A percentile compares a stretch with the other conserved stretches of the same genome.
Evolutionary conservation across 2,888 invertebrate species (phyloP).

Genomic region (Cephus runcator): DNA sequence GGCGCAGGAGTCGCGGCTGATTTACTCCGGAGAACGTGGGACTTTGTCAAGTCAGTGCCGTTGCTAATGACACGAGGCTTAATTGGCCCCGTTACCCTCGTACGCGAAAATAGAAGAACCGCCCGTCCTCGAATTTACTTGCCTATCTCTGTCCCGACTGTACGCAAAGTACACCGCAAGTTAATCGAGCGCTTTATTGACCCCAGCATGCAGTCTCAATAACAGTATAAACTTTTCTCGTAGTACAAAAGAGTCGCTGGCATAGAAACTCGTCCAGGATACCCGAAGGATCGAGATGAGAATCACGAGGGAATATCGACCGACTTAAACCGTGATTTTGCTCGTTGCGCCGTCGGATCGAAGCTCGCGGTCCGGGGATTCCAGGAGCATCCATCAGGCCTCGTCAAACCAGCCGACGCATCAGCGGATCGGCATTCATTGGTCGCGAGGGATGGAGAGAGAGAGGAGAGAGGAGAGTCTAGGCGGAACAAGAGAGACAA

Average conservation of each 20-base stretch:
- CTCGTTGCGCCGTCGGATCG: conserved; percentile 49
- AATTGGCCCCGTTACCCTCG: conserved; percentile 60
- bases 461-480: conserved; percentile 8
- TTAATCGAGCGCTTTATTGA: neutral
- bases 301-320: conserved; percentile 26
- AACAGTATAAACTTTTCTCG: neutral
- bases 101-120: conserved; percentile 4
- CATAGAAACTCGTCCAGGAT: too few species aligned
- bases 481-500: conserved; percentile 4
- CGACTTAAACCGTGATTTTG: conserved; percentile 63
- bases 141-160: neutral
- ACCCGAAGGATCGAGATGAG: neutral
- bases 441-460: conserved; percentile 34
- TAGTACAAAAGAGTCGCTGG: neutral
- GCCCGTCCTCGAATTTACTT: neutral
- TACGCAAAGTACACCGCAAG: neutral
- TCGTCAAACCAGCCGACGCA: conserved; percentile 65
- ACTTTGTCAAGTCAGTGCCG: conserved; percentile 53
- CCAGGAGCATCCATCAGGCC: conserved; percentile 64
- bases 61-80: conserved; percentile 60
- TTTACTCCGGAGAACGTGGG: conserved; percentile 51
- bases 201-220: neutral
- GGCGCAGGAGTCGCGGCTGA: conserved; percentile 45
- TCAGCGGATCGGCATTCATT: conserved; percentile 62
- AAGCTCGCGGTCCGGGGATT: conserved; percentile 47